These are phyloP conservation scores for Chymomyza fuscimana DNA, from an alignment of 2,888 invertebrate genomes.

Conservation along the genomic window DNA sequence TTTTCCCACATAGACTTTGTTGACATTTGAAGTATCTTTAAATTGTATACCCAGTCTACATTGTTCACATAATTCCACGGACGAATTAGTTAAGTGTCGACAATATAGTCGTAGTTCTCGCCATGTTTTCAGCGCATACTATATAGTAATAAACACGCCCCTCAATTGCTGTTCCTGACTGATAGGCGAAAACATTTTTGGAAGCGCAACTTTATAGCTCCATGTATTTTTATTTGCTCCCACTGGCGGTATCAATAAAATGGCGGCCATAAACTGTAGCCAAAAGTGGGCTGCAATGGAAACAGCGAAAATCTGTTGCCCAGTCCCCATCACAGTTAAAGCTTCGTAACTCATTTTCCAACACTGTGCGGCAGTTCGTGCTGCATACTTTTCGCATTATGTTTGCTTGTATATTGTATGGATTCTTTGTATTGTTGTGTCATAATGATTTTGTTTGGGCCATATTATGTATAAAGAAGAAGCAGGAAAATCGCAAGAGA, in stretches of 20 bases:
- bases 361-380: constrained; percentile 13
- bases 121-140: background rate
- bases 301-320: constrained; percentile 15
- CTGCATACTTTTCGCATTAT: constrained; percentile 12
- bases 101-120: constrained; percentile 52
- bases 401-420: constrained; percentile 1
- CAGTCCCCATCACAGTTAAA: constrained; percentile 26
- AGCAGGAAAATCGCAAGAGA: background rate
- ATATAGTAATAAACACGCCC: constrained; percentile 56
- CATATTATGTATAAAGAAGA: constrained; percentile 40
- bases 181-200: background rate
- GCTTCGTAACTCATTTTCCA: constrained; percentile 16
- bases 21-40: constrained; percentile 34
- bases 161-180: constrained; percentile 27
- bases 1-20: background rate
- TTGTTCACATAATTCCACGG: constrained; percentile 40
- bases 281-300: constrained; percentile 31
- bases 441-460: constrained; percentile 64
- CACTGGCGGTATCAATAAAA: constrained; percentile 72
- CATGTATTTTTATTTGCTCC: constrained; percentile 52
- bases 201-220: background rate
- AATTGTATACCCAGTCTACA: constrained; percentile 36
- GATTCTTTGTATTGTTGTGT: constrained; percentile 14
- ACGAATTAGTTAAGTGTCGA: constrained; percentile 50
- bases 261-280: constrained; percentile 63